These are phyloP conservation scores for Intellagama lesueurii DNA, from an alignment of 2,797 vertebrate genomes.

Conservation along the genomic window DNA sequence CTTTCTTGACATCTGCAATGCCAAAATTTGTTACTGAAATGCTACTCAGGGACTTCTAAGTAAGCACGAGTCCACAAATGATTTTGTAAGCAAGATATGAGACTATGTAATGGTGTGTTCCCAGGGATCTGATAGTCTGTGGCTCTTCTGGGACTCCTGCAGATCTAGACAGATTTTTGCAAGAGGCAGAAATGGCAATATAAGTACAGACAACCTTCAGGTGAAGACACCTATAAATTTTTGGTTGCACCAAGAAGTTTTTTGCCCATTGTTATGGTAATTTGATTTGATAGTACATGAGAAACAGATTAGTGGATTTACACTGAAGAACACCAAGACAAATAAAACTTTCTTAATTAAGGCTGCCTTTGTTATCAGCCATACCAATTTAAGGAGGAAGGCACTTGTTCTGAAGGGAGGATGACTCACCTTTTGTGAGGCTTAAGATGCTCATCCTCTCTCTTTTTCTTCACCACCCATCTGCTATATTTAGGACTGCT, in stretches of 20 bases:
- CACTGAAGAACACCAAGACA: constrained; percentile 42
- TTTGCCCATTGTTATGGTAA: constrained; percentile 26
- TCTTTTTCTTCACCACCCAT: constrained; percentile 25
- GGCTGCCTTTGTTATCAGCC: constrained; percentile 52
- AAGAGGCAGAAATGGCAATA: constrained; percentile 44
- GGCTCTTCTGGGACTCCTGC: constrained; percentile 35
- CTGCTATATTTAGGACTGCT: constrained; percentile 61
- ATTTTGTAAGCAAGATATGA: constrained; percentile 23
- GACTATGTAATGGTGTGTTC: constrained; percentile 2
- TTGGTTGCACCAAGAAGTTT: constrained; percentile 11
- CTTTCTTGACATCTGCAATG: not conserved
- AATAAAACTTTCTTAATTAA: constrained; percentile 49
- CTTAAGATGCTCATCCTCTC: constrained; percentile 33
- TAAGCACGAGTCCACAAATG: constrained; percentile 24
- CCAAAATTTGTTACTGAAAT: not conserved
- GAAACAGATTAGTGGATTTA: constrained; percentile 38
- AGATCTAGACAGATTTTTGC: constrained; percentile 32
- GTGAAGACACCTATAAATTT: constrained; percentile 43
- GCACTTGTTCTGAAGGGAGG: constrained; percentile 52
- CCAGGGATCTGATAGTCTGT: not conserved
- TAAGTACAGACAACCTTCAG: constrained; percentile 20
- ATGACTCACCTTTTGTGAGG: constrained; percentile 59
- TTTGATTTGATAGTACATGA: constrained; percentile 38
- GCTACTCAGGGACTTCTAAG: not conserved
- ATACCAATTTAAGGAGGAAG: constrained; percentile 48